Conservation (phyloP, 2,797 vertebrate species). For the Leptodactylus fallax region DNA sequence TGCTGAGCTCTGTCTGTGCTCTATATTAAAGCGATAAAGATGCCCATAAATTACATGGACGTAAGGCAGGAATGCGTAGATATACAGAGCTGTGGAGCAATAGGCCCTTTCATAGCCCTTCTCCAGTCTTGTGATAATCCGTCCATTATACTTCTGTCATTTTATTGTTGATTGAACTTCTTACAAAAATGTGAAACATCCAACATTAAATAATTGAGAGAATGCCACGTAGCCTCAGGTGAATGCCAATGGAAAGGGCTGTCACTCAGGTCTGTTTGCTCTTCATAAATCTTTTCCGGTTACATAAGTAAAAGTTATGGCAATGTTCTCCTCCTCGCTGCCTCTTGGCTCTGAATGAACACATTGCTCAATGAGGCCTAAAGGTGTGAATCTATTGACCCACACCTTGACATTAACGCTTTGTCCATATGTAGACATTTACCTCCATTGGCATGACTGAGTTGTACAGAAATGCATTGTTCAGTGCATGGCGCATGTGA, state of each 20-base stretch:
- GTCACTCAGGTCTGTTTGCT: constrained; percentile 55
- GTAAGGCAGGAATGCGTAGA: constrained; percentile 5
- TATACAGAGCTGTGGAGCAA: constrained; percentile 19
- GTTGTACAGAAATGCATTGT: constrained; percentile 1
- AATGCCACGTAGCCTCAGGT: constrained; percentile 53
- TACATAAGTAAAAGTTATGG: constrained; percentile 43
- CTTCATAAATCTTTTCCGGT: constrained; percentile 54
- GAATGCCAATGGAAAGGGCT: constrained; percentile 41
- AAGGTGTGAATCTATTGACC: constrained; percentile 25
- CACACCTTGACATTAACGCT: background rate
- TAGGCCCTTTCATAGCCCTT: background rate
- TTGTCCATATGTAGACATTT: background rate
- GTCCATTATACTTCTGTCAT: constrained; percentile 49
- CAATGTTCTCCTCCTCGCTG: background rate
- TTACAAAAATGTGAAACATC: constrained; percentile 57
- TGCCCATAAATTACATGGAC: constrained; percentile 6
- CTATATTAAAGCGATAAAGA: constrained; percentile 2
- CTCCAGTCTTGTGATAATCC: constrained; percentile 36
- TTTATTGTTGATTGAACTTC: constrained; percentile 44
- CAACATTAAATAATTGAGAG: constrained; percentile 48
- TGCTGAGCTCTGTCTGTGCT: background rate
- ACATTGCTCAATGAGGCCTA: constrained; percentile 27
- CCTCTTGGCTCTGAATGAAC: background rate
- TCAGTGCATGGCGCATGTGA: background rate
- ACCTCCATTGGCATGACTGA: background rate